A percentile compares a stretch with the other conserved stretches of the same genome.
These are phyloP conservation scores for Solea solea DNA, from an alignment of 2,113 vertebrate species.

Conservation along the genomic window DNA sequence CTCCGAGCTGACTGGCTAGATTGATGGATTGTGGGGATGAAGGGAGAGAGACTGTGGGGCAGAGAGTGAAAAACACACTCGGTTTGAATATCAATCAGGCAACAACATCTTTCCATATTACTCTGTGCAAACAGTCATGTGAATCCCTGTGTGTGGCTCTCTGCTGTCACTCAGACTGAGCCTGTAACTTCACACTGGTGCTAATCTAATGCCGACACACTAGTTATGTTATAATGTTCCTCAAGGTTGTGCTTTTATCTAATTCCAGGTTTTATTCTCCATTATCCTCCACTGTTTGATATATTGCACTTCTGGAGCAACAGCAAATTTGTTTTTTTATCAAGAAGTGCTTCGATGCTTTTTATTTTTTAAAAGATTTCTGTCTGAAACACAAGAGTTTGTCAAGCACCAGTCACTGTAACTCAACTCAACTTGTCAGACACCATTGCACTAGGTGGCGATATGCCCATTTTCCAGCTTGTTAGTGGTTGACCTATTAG, in stretches of 20 bases:
- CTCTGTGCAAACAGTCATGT: constrained; percentile 5
- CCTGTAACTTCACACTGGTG: not conserved
- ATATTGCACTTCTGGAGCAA: constrained; percentile 9
- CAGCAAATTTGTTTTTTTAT: not conserved
- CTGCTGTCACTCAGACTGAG: constrained; percentile 29
- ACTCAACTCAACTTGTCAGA: too few species aligned
- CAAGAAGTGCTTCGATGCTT: too few species aligned
- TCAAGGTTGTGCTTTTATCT: constrained; percentile 16
- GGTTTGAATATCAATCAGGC: constrained; percentile 63
- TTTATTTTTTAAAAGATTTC: too few species aligned
- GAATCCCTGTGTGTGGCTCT: not conserved
- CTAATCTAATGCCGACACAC: constrained; percentile 5
- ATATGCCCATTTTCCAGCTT: too few species aligned
- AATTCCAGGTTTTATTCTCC: constrained; percentile 29
- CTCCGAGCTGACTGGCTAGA: constrained; percentile 41
- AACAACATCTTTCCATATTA: not conserved
- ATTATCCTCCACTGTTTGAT: constrained; percentile 9
- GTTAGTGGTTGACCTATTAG: too few species aligned
- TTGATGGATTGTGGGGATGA: constrained; percentile 63
- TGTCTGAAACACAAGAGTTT: too few species aligned
- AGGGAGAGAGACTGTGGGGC: constrained; percentile 31
- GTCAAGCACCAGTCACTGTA: too few species aligned
- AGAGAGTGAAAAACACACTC: constrained; percentile 35
- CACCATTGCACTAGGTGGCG: too few species aligned
- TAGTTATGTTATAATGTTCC: not conserved